Base-by-base conservation (phyloP, 2,113 vertebrate species). In the Mola mola region DNA sequence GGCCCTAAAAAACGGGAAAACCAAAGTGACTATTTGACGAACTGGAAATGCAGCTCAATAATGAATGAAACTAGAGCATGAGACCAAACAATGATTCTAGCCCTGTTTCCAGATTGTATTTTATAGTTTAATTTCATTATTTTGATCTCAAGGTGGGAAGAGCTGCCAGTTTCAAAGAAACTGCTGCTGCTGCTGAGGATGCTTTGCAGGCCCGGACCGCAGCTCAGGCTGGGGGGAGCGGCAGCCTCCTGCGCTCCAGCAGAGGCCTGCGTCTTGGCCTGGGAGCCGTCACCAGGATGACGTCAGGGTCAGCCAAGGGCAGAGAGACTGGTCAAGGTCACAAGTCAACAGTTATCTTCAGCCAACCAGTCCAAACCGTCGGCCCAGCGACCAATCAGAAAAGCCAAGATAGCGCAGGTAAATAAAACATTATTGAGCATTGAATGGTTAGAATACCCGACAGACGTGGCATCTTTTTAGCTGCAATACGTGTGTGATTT, bases 191-290 rank as follows among this genome's bases (percentile, higher is more conserved):
- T n/a, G 48, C 57, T 3, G 90, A 92, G 29, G 87, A 90, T 1
- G 20, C 65, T 0, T 20, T 82, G 34, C 85, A 87, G 65, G 8
- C 78, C 10, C 78, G 72, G 34, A 70, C 74, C 1, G 62, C 59
- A 3, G 28, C 66, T 59, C 89, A 88, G 50, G 62, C 61, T 0
- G 81, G 82, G 72, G 76, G 79, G 12, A 75, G 67, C n/a, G 87
- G 93, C 22, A 95, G 90, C 61, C 93, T 96, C 75, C 92, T 95
- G 70, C 92, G 93, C 4, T 92, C 95, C 1, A 89, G 94, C 79
- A 92, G 96, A 92, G 94, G 95, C 33, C 90, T 98, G 17, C 96
- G 96, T 69, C 26, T 98, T 44, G 97, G 97, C 16, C 75, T 99
- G 59, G 96, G 96, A 0, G 97, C 96, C 0, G 93, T 97, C 81